Conservation (phyloP, 2,888 invertebrate species). For the Latheticus oryzae region DNA sequence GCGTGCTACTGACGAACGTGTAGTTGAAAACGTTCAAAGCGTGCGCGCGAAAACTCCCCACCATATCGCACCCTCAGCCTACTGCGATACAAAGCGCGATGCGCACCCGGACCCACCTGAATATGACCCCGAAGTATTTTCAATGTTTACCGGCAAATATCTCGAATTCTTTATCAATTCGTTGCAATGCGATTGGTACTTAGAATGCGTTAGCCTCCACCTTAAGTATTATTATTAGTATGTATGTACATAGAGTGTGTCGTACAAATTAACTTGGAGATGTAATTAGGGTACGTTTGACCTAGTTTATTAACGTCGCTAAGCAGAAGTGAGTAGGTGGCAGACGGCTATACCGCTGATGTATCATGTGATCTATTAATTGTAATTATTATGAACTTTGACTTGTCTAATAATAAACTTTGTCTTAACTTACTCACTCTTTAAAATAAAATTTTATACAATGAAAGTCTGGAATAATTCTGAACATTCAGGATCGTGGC, state of each 20-base stretch:
- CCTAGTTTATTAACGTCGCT: constrained; percentile 11
- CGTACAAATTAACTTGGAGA: neutral
- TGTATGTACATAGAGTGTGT: no score
- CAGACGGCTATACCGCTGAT: no score
- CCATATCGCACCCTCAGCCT: constrained; percentile 46
- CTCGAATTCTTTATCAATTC: constrained; percentile 23
- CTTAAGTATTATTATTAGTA: neutral
- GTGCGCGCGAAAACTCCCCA: constrained; percentile 58
- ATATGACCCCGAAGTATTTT: constrained; percentile 44
- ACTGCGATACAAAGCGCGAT: constrained; percentile 37
- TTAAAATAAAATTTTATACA: no score
- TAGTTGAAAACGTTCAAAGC: constrained; percentile 55
- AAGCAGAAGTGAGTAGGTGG: neutral
- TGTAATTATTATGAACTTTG: no score
- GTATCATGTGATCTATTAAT: no score
- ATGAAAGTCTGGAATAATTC: no score
- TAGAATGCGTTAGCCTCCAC: no score
- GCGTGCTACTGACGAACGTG: constrained; percentile 59
- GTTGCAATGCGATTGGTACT: constrained; percentile 15
- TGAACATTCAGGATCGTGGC: no score
- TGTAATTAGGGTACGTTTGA: constrained; percentile 13
- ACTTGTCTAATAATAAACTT: no score
- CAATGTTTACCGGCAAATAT: constrained; percentile 27
- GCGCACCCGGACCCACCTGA: constrained; percentile 47
- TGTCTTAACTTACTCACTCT: no score